Evolutionary conservation across 1,140 invertebrate genomes (phyloP).

Genomic region (Anastrepha ludens): DNA sequence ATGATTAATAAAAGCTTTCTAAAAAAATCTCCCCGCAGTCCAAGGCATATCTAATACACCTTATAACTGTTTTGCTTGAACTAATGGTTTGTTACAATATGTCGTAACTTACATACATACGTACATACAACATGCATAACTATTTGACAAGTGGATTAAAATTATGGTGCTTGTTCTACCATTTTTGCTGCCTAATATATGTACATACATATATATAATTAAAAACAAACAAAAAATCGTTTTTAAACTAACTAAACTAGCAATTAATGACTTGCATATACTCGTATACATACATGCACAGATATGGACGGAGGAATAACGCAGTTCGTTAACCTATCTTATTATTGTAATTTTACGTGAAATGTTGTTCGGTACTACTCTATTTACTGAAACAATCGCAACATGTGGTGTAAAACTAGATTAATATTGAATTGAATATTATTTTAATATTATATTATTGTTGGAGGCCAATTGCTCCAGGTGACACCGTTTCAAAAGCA

Average conservation of each 20-base stretch:
- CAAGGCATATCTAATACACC: slow-evolving; percentile 19
- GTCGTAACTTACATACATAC: slow-evolving; percentile 33
- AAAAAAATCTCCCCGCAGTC: slow-evolving; percentile 10
- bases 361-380: too few species aligned
- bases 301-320: too few species aligned
- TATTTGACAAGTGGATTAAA: slow-evolving; percentile 4
- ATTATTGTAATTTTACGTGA: too few species aligned
- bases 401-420: too few species aligned
- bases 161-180: slow-evolving; percentile 36
- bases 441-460: too few species aligned
- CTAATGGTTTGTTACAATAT: slow-evolving; percentile 26
- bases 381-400: too few species aligned
- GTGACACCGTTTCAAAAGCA: too few species aligned
- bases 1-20: slow-evolving; percentile 2
- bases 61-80: slow-evolving; percentile 26
- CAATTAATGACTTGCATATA: neutral
- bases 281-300: too few species aligned
- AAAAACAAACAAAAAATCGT: neutral
- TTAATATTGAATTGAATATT: too few species aligned
- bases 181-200: slow-evolving; percentile 4
- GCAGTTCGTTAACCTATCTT: too few species aligned
- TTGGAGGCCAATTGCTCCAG: too few species aligned
- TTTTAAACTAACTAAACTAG: neutral
- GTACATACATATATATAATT: neutral
- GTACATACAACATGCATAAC: neutral